Base-by-base conservation (phyloP, 2,113 vertebrate species). In the Nannospalax galili region DNA sequence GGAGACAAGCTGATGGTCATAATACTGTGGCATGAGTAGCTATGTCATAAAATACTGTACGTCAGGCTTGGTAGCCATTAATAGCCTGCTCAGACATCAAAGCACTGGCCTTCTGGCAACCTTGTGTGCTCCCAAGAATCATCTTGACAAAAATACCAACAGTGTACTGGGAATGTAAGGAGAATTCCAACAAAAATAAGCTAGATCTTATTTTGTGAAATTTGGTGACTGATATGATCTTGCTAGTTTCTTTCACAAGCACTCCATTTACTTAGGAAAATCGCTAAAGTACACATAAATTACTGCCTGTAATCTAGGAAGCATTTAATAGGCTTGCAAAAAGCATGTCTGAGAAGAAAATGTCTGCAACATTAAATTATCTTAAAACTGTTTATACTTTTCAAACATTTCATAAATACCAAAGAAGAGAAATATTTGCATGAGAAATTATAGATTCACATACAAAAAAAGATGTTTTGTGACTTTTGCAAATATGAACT, bases 301-400 rank as follows among this genome's bases (percentile, higher is more conserved):
- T 45, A 62, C 28, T 94, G 28, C n/a, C 20, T 92, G 3, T 91
- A 72, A 87, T 93, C 48, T 87, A 84, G 58, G 40, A 94, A 93
- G 40, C 52, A 17, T 70, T 86, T 94, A 84, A 90, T 67, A 90
- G 16, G 17, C 4, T 93, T 94, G 42, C 37, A 94, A 88, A 94
- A 90, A 45, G 7, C 74, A 95, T 7, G 28, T 84, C 75, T 20
- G 37, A 64, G 69, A 91, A 95, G 81, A 91, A 97, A 79, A 94
- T 87, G 16, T 62, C 37, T 82, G 11, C 2, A 94, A 73, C 94
- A 60, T 81, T 93, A 88, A 81, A 93, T 96, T 86, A 94, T 84
- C 65, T 93, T 94, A 91, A 96, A 87, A 11, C 9, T 75, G 86
- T 92, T 95, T 94, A 58, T 93, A 26, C 67, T 96, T 96, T 86